These are phyloP conservation scores for Heteromurus nitidus DNA, from an alignment of 2,888 invertebrate genomes.

Conservation along the genomic window DNA sequence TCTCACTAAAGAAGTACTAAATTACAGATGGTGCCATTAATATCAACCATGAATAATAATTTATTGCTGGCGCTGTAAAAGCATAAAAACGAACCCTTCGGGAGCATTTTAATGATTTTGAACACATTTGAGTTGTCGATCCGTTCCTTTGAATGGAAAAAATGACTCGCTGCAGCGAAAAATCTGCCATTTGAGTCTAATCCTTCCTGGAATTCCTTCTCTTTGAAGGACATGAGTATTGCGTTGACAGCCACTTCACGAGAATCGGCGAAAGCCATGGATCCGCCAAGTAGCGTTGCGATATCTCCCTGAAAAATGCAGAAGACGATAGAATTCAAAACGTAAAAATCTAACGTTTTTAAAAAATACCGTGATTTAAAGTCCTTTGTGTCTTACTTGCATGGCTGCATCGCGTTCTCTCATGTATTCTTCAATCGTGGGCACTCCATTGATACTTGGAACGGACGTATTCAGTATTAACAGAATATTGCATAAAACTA, in stretches of 20 bases:
- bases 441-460: conserved; percentile 29
- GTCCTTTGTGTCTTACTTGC: conserved; percentile 61
- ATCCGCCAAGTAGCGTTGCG: conserved; percentile 58
- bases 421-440: conserved; percentile 66
- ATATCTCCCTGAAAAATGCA: conserved; percentile 15
- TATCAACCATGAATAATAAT: too few species aligned
- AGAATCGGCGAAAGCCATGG: conserved; percentile 41
- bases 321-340: background rate
- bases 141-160: conserved; percentile 79
- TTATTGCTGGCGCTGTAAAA: too few species aligned
- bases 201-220: conserved; percentile 70
- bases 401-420: conserved; percentile 28
- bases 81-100: too few species aligned
- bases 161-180: conserved; percentile 82
- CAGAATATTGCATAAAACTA: too few species aligned
- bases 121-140: conserved; percentile 82
- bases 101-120: conserved; percentile 81
- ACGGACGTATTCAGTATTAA: background rate
- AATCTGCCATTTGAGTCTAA: conserved; percentile 73
- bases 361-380: background rate
- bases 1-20: background rate
- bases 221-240: conserved; percentile 72
- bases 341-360: background rate
- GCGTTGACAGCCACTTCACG: conserved; percentile 70
- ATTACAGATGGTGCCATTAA: too few species aligned